Evolutionary conservation across 2,797 vertebrate genomes (phyloP).

Genomic region (Tolypeutes matacus): DNA sequence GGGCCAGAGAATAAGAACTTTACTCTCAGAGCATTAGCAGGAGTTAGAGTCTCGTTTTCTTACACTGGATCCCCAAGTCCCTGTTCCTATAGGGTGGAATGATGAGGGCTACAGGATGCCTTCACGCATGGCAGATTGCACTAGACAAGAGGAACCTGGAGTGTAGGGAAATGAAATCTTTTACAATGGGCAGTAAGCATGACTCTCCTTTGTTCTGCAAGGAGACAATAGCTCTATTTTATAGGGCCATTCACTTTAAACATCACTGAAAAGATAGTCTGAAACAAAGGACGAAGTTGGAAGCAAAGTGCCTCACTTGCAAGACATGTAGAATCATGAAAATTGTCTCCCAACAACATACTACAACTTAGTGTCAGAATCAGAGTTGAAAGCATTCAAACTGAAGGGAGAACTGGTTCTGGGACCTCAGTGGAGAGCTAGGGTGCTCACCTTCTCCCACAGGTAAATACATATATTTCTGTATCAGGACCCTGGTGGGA

Average conservation of each 20-base stretch:
- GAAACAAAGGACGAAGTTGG: neutral
- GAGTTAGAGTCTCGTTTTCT: fast-evolving
- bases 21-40: neutral
- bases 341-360: neutral
- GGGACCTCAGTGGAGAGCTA: neutral
- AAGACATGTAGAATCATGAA: neutral
- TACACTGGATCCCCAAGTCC: too few species aligned
- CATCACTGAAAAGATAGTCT: too few species aligned
- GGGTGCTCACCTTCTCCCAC: neutral
- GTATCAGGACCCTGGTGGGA: neutral
- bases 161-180: neutral
- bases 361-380: neutral
- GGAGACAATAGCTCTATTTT: neutral
- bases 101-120: too few species aligned
- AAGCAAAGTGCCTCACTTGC: neutral
- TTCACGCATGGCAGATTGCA: too few species aligned
- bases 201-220: neutral
- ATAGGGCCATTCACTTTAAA: neutral
- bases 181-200: neutral
- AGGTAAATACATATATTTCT: fast-evolving
- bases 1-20: neutral
- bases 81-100: neutral
- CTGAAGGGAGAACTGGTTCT: neutral
- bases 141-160: neutral
- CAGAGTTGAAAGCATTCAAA: neutral